Evolutionary conservation across 1,140 invertebrate genomes (phyloP), one percentile per base, ranked within the genome.

Genomic region (Diachasmimorpha longicaudata): DNA sequence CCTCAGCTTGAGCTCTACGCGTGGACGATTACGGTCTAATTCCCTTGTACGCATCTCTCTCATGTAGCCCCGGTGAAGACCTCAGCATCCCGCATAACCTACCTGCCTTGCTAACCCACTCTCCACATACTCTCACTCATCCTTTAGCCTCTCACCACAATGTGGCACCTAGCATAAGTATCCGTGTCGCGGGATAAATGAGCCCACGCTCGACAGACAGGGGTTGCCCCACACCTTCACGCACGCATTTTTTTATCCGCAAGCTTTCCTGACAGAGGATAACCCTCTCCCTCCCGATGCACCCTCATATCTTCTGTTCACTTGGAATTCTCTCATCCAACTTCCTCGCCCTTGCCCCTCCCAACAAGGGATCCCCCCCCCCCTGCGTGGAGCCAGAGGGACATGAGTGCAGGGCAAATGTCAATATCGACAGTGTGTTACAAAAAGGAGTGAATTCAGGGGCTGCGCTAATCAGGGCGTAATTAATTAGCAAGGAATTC

Each of bases 21-120:
- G 85, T 87, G 80, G 82, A 82, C 82, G 85, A 87, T 84, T 86
- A 84, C 82, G 85, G 85, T 87, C 85, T 87, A 87, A 87, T 87
- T 87, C 85, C 83, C 85, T 86, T 85, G 82, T 85, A 84, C 81
- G 80, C 42, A 69, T 52, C 23, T 31, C 36, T 77, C 70, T 72
- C 55, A 72, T 63, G 70, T 23, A 52, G 25, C 70, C 66, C 68
- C 13, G 36, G 36, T 70, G 67, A 23, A n/a, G 31, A 23, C 23
- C 14, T 19, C 9, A 25, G 25, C 16, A 31, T 31, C 42, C 69
- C 42, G 58, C 25, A 72, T 70, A 44, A 70, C 21, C 69, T 19
- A 74, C 76, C 70, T 25, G 71, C 77, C 80, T 81, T 80, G 77
- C 70, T 72, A 75, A 80, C 78, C 77, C 75, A 80, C 79, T 79